Percentiles rank a stretch among this genome's conserved stretches.
Conservation (phyloP, 2,113 vertebrate genomes). For the Corydoras sp. region DNA sequence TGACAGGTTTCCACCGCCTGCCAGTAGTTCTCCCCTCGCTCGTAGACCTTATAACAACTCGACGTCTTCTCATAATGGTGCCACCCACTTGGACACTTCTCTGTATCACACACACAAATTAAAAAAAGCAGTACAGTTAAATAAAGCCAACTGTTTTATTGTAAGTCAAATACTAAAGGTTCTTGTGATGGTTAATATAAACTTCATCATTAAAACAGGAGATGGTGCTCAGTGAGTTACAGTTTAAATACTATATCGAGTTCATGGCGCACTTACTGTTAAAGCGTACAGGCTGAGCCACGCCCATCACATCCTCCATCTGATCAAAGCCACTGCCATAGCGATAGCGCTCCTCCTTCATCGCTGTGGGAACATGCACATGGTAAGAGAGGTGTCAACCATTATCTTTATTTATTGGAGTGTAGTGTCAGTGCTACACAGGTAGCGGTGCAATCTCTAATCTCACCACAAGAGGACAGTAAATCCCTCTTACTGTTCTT, state of each 20-base stretch:
- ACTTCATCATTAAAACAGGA: too few relatives aligned
- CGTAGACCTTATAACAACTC: slow-evolving; percentile 95
- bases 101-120: slow-evolving; percentile 56
- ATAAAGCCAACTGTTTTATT: too few relatives aligned
- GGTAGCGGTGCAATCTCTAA: too few relatives aligned
- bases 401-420: too few relatives aligned
- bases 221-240: neutral
- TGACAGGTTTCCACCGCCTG: slow-evolving; percentile 92
- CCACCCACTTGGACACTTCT: slow-evolving; percentile 95
- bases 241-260: too few relatives aligned
- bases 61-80: slow-evolving; percentile 96
- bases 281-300: slow-evolving; percentile 89
- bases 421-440: too few relatives aligned
- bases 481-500: too few relatives aligned
- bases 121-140: neutral
- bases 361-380: slow-evolving; percentile 52
- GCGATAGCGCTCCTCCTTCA: slow-evolving; percentile 77
- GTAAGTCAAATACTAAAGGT: too few relatives aligned
- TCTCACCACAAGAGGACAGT: too few relatives aligned
- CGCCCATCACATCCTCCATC: slow-evolving; percentile 70
- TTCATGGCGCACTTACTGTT: slow-evolving; percentile 75
- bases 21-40: slow-evolving; percentile 93
- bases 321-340: slow-evolving; percentile 74
- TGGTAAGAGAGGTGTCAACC: neutral
- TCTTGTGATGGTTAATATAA: too few relatives aligned